These are phyloP conservation scores for Erythrocercus mccallii DNA, from an alignment of 2,113 vertebrate genomes.

Conservation along the genomic window DNA sequence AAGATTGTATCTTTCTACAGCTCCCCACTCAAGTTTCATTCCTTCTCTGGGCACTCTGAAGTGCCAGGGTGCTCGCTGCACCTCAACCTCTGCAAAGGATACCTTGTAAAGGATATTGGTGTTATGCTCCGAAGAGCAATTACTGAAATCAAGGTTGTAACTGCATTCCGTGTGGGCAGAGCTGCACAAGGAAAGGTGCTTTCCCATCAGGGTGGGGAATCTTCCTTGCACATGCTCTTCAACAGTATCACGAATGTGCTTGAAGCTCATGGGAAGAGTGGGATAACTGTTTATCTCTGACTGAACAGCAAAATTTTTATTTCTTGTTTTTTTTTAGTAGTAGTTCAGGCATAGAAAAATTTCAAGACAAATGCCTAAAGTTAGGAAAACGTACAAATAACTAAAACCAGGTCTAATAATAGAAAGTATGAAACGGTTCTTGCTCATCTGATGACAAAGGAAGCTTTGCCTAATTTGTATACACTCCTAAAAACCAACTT, in stretches of 20 bases:
- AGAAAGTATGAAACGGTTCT: background rate
- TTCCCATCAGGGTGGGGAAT: background rate
- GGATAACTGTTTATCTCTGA: background rate
- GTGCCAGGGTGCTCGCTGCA: background rate
- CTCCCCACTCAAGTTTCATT: background rate
- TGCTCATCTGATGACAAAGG: background rate
- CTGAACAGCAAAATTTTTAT: background rate
- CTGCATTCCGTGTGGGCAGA: background rate
- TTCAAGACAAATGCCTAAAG: background rate
- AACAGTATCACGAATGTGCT: background rate
- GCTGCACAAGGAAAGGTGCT: background rate
- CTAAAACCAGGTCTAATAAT: background rate
- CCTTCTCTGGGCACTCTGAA: background rate
- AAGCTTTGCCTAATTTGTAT: background rate
- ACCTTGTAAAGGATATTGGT: background rate
- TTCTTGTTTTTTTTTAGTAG: background rate
- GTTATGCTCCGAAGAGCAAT: background rate
- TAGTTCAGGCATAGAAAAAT: background rate
- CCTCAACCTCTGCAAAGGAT: background rate
- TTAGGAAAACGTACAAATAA: background rate
- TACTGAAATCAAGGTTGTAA: background rate
- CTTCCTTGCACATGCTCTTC: fast-evolving
- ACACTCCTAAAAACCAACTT: background rate
- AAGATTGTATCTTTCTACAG: background rate
- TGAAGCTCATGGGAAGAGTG: background rate